Evolutionary conservation across 2,113 vertebrate species (phyloP), one percentile per base, ranked within the genome.

Genomic region (Amphiprion ocellaris): DNA sequence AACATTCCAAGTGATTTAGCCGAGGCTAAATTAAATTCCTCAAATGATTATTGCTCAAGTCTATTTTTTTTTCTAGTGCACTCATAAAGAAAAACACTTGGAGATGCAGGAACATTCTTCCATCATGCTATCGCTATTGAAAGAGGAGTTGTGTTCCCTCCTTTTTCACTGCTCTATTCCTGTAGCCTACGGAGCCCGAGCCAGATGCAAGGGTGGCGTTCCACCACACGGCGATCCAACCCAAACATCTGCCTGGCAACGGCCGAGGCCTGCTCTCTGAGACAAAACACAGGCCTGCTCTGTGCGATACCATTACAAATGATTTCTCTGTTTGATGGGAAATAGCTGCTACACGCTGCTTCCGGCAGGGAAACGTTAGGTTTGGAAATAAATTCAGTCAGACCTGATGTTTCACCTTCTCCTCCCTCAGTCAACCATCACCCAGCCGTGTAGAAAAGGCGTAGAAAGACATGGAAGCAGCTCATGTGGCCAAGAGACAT

Each of bases 161-260:
- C 60, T 85, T 90, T 89, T 86, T 87, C 62, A 17, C 71, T 74
- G 79, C 85, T 91, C 82, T 87, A 84, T 90, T 90, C 88, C 82
- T 88, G 90, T 87, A 74, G 76, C 47, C 69, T 59, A 28, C 47
- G 1, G 75, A 79, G 81, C 24, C n/a, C 0, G 28, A 75, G 87
- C 54, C 90, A 92, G 81, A 92, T 87, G 86, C 84, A 89, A 87
- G 87, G 79, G 73, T 83, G 81, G 79, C 50, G 64, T 89, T 84
- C 81, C 85, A 88, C 83, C 81, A 24, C 77, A 58, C 30, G 8
- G 37, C 1, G 73, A 74, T 89, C 86, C 86, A 91, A 88, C 61
- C 79, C 90, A 92, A 90, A 93, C 87, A 91, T 89, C 87, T 90
- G 77, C 85, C 88, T 87, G 81, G 84, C 85, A 85, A 86, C 77